A percentile compares a stretch with the other conserved stretches of the same genome.
phyloP scores from a whole-genome alignment of 2,888 invertebrate genomes.

The Sesamia inferens region DNA sequence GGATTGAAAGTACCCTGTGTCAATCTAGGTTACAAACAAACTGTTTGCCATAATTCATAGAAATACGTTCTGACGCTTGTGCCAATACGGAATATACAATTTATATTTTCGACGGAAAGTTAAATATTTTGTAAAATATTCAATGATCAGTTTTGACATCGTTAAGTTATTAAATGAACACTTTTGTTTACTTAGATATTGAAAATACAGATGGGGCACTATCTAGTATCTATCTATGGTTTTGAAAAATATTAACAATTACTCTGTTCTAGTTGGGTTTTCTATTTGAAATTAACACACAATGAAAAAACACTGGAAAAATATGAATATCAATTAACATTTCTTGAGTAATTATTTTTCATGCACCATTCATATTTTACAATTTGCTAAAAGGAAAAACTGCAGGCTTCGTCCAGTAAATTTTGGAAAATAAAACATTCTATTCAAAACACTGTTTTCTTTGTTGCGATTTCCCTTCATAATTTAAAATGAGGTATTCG shows the following conservation, averaged over 20 bases:
- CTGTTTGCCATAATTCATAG: too few species aligned
- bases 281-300: background rate
- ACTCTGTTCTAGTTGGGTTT: background rate
- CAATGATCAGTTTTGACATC: background rate
- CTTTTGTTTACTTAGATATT: background rate
- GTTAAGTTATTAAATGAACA: background rate
- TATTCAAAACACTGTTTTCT: slow-evolving; percentile 54
- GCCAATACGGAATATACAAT: background rate
- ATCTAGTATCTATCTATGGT: background rate
- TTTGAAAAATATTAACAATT: background rate
- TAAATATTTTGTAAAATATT: too few species aligned
- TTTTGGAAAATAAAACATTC: slow-evolving; percentile 26
- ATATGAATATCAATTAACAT: slow-evolving; percentile 22
- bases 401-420: slow-evolving; percentile 43
- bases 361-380: slow-evolving; percentile 49
- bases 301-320: background rate
- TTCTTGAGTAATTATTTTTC: slow-evolving; percentile 16
- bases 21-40: background rate
- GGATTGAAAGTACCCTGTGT: background rate
- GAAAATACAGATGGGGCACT: background rate
- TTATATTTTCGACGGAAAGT: too few species aligned
- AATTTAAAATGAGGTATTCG: slow-evolving; percentile 17
- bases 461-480: slow-evolving; percentile 38
- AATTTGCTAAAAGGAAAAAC: slow-evolving; percentile 51
- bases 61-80: too few species aligned